These are phyloP conservation scores for Okamejei kenojei DNA, from an alignment of 2,797 vertebrate genomes.

Conservation along the genomic window DNA sequence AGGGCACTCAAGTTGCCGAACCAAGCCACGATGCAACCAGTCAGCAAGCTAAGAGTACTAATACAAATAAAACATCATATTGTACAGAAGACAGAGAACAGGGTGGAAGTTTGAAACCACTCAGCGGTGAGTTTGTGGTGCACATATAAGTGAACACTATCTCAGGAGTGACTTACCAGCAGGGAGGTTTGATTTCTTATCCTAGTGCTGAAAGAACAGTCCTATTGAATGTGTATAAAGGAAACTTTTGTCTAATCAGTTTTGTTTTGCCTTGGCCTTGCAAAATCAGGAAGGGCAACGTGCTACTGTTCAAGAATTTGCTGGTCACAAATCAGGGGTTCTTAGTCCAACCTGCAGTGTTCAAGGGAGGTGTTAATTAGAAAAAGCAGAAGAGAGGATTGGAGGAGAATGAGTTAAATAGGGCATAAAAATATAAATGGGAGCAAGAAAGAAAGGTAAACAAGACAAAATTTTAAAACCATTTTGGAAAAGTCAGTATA, in stretches of 20 bases:
- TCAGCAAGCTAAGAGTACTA: no score
- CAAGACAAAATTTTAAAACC: background rate
- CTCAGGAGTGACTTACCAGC: background rate
- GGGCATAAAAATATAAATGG: background rate
- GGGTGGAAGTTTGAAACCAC: background rate
- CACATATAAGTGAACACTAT: background rate
- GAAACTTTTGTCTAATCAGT: background rate
- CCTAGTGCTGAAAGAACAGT: constrained; percentile 26
- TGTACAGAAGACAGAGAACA: background rate
- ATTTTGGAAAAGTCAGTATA: background rate
- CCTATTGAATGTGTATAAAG: background rate
- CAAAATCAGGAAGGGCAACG: background rate
- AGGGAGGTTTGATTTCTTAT: background rate
- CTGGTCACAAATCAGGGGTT: background rate
- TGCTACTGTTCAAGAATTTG: background rate
- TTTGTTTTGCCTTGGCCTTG: background rate
- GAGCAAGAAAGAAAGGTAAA: background rate
- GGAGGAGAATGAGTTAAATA: background rate
- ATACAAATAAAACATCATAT: background rate
- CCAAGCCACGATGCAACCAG: no score
- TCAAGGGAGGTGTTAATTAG: background rate
- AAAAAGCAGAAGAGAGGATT: background rate
- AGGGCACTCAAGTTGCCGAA: no score
- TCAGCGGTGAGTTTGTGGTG: background rate
- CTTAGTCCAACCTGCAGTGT: background rate